phyloP scores from a whole-genome alignment of 2,113 vertebrate species.

The Calypte anna region DNA sequence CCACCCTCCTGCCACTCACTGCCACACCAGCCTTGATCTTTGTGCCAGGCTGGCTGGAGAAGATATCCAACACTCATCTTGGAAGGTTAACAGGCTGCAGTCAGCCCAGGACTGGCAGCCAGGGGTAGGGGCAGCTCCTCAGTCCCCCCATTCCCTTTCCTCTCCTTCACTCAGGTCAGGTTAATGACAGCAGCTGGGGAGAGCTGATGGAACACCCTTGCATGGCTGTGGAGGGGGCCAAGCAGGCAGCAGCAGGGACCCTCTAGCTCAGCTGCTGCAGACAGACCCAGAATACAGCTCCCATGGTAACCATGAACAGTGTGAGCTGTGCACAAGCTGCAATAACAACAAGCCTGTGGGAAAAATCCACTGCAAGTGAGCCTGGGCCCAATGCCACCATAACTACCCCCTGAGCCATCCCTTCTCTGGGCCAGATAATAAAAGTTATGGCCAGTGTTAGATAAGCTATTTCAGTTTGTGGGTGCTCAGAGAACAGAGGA shows the following conservation, averaged over 20 bases:
- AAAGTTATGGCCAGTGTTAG: not conserved
- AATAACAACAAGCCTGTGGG: not conserved
- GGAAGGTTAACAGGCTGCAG: not conserved
- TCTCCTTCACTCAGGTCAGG: not conserved
- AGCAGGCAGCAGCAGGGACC: not conserved
- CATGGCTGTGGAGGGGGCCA: not conserved
- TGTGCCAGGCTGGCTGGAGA: not conserved
- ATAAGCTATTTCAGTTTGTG: not conserved
- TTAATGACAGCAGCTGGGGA: constrained; percentile 13
- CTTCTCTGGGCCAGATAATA: not conserved
- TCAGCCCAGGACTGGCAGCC: not conserved
- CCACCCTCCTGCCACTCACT: too few relatives aligned
- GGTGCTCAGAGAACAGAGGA: not conserved
- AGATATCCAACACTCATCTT: not conserved
- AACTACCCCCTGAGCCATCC: not conserved
- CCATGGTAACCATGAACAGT: constrained; percentile 25
- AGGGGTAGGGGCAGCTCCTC: not conserved
- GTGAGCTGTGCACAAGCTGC: not conserved
- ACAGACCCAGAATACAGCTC: not conserved
- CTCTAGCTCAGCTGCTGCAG: not conserved
- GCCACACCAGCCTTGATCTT: not conserved
- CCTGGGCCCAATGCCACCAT: not conserved
- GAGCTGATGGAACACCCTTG: not conserved
- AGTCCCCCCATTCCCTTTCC: not conserved
- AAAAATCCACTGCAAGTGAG: not conserved